Percentiles rank a stretch among this genome's conserved stretches.
Conservation (phyloP, 2,888 invertebrate species). For the Peribatodes rhomboidaria region DNA sequence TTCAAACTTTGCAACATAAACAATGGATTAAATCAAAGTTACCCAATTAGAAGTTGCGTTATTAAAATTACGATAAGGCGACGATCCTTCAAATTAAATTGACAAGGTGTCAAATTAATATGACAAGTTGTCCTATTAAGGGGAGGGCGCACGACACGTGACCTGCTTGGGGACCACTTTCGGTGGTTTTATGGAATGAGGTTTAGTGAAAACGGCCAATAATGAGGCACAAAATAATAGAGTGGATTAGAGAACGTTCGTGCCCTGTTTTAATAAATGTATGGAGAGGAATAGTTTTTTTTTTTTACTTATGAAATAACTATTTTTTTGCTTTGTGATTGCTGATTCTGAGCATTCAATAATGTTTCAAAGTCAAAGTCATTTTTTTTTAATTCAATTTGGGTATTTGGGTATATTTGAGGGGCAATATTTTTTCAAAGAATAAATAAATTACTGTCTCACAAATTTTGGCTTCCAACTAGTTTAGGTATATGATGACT, state of each 20-base stretch:
- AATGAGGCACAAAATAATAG: background rate
- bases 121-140: slow-evolving; percentile 46
- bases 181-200: background rate
- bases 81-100: slow-evolving; percentile 48
- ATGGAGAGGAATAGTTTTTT: too few relatives aligned
- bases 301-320: too few relatives aligned
- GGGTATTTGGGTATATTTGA: too few relatives aligned
- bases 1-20: slow-evolving; percentile 40
- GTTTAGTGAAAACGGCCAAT: slow-evolving; percentile 1
- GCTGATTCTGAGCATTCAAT: too few relatives aligned
- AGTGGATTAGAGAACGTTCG: background rate
- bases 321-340: too few relatives aligned
- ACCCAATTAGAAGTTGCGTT: slow-evolving; percentile 55
- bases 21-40: slow-evolving; percentile 49
- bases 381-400: too few relatives aligned
- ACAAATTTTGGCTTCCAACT: too few relatives aligned
- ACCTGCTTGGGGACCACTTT: slow-evolving; percentile 38
- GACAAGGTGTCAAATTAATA: slow-evolving; percentile 52
- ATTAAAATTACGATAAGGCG: slow-evolving; percentile 51
- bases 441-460: too few relatives aligned
- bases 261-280: background rate
- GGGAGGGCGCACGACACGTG: slow-evolving; percentile 43
- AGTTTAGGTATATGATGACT: too few relatives aligned
- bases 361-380: too few relatives aligned
- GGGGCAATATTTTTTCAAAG: too few relatives aligned